These are phyloP conservation scores for Xiphorhynchus erythropygius DNA, from an alignment of 2,797 vertebrate genomes.

Conservation along the genomic window DNA sequence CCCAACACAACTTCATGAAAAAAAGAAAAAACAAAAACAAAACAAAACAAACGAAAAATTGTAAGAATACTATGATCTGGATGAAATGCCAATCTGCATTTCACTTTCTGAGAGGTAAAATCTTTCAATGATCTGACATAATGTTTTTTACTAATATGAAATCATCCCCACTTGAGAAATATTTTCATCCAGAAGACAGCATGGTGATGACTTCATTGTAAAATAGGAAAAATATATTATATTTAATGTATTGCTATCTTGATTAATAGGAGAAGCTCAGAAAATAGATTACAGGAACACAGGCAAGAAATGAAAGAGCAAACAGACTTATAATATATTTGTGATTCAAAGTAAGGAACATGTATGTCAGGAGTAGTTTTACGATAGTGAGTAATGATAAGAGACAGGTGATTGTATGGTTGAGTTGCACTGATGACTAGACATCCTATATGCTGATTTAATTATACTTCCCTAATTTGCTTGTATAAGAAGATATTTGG, in stretches of 20 bases:
- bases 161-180: background rate
- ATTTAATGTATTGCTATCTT: background rate
- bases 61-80: background rate
- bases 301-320: background rate
- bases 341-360: background rate
- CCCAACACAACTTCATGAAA: fast-evolving
- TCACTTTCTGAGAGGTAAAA: background rate
- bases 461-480: background rate
- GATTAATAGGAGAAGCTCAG: background rate
- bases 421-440: background rate
- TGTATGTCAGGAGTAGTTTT: background rate
- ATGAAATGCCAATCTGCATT: background rate
- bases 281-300: background rate
- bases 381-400: background rate
- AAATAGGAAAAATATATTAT: background rate
- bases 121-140: background rate
- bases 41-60: no score
- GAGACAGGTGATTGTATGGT: background rate
- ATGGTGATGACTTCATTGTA: background rate
- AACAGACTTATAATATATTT: background rate
- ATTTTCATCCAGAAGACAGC: background rate
- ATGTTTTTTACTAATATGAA: background rate
- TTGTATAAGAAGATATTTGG: background rate
- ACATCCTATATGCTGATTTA: background rate
- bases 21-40: background rate